Conservation (phyloP, 2,888 invertebrate species). For the Ypsolopha sequella region DNA sequence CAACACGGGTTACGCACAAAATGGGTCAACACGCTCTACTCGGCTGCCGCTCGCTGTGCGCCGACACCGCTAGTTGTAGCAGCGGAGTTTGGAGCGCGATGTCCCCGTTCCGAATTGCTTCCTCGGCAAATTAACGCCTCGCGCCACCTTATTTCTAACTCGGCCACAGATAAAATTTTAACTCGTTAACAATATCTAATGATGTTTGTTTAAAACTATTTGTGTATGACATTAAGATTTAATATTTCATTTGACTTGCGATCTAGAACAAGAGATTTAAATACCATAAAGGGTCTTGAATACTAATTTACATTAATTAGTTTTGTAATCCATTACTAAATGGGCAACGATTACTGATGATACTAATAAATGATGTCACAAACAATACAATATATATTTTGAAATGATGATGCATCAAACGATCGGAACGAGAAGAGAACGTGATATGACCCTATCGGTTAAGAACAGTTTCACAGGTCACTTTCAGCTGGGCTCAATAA, state of each 20-base stretch:
- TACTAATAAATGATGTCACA: background rate
- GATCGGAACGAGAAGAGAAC: conserved; percentile 18
- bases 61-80: background rate
- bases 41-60: background rate
- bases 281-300: background rate
- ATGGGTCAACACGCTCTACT: conserved; percentile 43
- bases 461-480: conserved; percentile 41
- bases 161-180: conserved; percentile 24
- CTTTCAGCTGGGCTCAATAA: conserved; percentile 50
- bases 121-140: conserved; percentile 52
- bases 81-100: conserved; percentile 9
- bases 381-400: background rate
- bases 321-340: background rate
- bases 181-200: conserved; percentile 6
- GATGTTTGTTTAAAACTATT: background rate
- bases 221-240: background rate
- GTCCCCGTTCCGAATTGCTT: conserved; percentile 58
- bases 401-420: background rate
- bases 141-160: conserved; percentile 31
- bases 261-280: background rate
- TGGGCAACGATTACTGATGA: background rate
- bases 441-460: conserved; percentile 42
- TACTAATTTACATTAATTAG: background rate
- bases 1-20: conserved; percentile 53
- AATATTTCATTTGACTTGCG: background rate